phyloP scores from a whole-genome alignment of 2,888 invertebrate genomes.

The Hetaerina titia region DNA sequence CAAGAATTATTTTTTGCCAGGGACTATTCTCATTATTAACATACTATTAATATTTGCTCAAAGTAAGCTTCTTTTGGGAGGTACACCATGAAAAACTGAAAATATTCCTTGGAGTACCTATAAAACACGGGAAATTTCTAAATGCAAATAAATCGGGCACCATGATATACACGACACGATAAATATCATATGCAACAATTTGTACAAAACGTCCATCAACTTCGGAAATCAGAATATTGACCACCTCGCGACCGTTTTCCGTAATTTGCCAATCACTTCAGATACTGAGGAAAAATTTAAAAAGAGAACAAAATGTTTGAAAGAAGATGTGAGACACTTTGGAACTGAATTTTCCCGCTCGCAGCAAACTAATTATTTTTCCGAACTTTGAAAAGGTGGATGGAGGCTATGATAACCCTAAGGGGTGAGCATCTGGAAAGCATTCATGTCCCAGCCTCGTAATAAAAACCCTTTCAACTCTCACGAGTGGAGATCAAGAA shows the following conservation, averaged over 20 bases:
- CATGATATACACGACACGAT: no score
- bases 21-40: no score
- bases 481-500: background rate
- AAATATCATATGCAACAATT: no score
- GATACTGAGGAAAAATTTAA: background rate
- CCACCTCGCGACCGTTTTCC: background rate
- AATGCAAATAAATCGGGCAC: no score
- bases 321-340: background rate
- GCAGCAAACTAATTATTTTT: no score
- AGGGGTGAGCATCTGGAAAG: background rate
- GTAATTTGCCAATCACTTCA: background rate
- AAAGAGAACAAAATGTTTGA: background rate
- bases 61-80: no score
- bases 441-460: background rate
- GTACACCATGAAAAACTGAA: no score
- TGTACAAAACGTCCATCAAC: background rate
- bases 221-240: background rate
- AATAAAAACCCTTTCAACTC: background rate
- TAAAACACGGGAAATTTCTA: no score
- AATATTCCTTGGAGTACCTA: no score
- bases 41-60: no score
- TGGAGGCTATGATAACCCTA: background rate
- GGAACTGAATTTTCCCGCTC: background rate
- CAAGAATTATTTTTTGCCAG: no score
- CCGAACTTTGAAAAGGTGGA: no score